A percentile compares a stretch with the other conserved stretches of the same genome.
Evolutionary conservation across 2,888 invertebrate species (phyloP).

Genomic region (Portevinia maculata): DNA sequence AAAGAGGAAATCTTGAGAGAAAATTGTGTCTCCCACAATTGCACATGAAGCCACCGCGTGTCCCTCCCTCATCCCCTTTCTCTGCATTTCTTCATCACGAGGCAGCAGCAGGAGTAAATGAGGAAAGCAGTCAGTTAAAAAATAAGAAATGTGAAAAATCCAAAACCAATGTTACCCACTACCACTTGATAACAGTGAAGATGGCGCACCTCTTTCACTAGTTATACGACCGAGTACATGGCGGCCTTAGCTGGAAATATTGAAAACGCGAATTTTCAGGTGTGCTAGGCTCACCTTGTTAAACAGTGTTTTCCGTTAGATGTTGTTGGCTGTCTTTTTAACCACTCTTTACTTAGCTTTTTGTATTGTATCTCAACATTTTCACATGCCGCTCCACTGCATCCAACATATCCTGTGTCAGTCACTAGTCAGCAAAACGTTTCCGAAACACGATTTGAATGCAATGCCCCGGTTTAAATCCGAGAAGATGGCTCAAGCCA

Average conservation of each 20-base stretch:
- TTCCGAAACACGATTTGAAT: conserved; percentile 69
- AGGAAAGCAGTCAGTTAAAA: conserved; percentile 31
- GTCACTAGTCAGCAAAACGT: conserved; percentile 52
- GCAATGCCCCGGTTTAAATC: conserved; percentile 64
- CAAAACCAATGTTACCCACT: conserved; percentile 68
- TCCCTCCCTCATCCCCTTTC: conserved; percentile 10
- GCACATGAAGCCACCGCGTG: conserved; percentile 26
- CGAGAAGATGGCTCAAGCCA: conserved; percentile 56
- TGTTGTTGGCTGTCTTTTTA: conserved; percentile 69
- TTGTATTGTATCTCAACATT: conserved; percentile 58
- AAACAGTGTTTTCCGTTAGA: conserved; percentile 75
- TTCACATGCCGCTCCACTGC: conserved; percentile 67
- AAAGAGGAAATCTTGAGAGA: conserved; percentile 60
- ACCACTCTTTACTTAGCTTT: conserved; percentile 63
- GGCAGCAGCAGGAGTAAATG: conserved; percentile 58
- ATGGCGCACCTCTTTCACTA: conserved; percentile 71
- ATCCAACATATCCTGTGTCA: conserved; percentile 40
- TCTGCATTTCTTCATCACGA: conserved; percentile 60
- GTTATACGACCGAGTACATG: conserved; percentile 12
- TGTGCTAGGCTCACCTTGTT: conserved; percentile 75
- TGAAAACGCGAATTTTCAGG: conserved; percentile 72
- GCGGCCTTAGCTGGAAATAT: conserved; percentile 13
- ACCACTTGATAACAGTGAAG: conserved; percentile 66
- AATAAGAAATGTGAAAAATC: conserved; percentile 55
- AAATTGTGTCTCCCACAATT: conserved; percentile 72